These are phyloP conservation scores for Turritopsis dohrnii DNA, from an alignment of 30 jellyfish, hydroid and myxozoan species.

Conservation along the genomic window DNA sequence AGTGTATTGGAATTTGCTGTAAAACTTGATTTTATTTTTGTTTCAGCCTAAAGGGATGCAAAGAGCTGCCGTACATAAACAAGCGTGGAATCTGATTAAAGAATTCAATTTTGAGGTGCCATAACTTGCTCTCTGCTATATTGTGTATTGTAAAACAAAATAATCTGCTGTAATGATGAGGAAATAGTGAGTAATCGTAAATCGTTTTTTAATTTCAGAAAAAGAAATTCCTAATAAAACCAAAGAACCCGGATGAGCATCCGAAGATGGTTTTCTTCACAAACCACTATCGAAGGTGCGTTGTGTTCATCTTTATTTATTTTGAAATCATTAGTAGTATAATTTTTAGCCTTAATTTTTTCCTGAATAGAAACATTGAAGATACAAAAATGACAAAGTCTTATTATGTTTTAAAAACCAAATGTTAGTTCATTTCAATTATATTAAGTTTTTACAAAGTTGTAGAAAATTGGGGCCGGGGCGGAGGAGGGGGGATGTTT, in stretches of 20 bases:
- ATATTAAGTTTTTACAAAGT: neutral
- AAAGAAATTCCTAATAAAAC: constrained; percentile 64
- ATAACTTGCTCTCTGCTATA: constrained; percentile 1
- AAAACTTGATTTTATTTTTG: neutral
- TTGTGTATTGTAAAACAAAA: neutral
- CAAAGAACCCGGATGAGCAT: constrained; percentile 55
- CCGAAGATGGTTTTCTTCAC: constrained; percentile 50
- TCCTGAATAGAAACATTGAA: too few species aligned
- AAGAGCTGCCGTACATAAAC: constrained; percentile 60
- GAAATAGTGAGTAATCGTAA: neutral
- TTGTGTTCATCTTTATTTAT: neutral
- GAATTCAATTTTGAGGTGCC: constrained; percentile 63
- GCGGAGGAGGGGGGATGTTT: too few species aligned
- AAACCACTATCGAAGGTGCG: constrained; percentile 60
- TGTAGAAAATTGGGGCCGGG: neutral
- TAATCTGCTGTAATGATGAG: neutral
- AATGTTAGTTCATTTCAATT: constrained; percentile 3
- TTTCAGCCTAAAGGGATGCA: constrained; percentile 58
- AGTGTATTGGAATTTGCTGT: neutral
- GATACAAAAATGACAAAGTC: too few species aligned
- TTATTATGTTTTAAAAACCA: too few species aligned
- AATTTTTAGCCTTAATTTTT: too few species aligned
- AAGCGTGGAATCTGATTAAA: constrained; percentile 61
- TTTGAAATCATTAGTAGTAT: too few species aligned
- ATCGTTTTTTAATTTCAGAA: constrained; percentile 32